Evolutionary conservation across 2,797 vertebrate species (phyloP).

Genomic region (Lutjanus campechanus): DNA sequence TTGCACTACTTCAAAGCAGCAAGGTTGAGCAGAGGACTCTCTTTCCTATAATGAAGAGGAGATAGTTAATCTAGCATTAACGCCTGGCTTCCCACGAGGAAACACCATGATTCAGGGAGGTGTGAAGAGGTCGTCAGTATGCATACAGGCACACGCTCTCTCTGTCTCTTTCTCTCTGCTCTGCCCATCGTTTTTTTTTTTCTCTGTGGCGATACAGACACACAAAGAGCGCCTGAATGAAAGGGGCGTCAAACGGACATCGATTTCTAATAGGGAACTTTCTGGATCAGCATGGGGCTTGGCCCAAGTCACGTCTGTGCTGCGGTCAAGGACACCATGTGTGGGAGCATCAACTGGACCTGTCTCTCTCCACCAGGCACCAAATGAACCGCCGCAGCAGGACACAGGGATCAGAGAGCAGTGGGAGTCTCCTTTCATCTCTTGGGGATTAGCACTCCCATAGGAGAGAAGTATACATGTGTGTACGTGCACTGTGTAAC

Average conservation of each 20-base stretch:
- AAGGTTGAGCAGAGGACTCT: conserved; percentile 74
- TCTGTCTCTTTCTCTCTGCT: conserved; percentile 20
- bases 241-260: conserved; percentile 80
- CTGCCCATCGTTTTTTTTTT: conserved; percentile 6
- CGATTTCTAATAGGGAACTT: conserved; percentile 82
- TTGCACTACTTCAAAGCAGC: conserved; percentile 69
- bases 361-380: conserved; percentile 69
- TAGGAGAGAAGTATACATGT: conserved; percentile 54
- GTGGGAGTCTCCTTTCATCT: conserved; percentile 78
- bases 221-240: conserved; percentile 70
- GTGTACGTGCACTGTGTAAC: conserved; percentile 58
- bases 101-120: conserved; percentile 56
- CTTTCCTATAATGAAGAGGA: conserved; percentile 78
- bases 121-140: conserved; percentile 54
- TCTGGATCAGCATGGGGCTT: conserved; percentile 71
- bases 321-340: conserved; percentile 72
- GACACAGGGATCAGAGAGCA: conserved; percentile 75
- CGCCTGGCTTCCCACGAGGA: conserved; percentile 67
- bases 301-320: conserved; percentile 63
- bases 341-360: conserved; percentile 63
- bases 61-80: conserved; percentile 81
- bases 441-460: conserved; percentile 77
- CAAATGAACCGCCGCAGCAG: conserved; percentile 77
- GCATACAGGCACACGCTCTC: conserved; percentile 18
- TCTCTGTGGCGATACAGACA: conserved; percentile 52